A percentile compares a stretch with the other conserved stretches of the same genome.
Conservation (phyloP, 2,888 invertebrate genomes). For the Cephus pygmeus region DNA sequence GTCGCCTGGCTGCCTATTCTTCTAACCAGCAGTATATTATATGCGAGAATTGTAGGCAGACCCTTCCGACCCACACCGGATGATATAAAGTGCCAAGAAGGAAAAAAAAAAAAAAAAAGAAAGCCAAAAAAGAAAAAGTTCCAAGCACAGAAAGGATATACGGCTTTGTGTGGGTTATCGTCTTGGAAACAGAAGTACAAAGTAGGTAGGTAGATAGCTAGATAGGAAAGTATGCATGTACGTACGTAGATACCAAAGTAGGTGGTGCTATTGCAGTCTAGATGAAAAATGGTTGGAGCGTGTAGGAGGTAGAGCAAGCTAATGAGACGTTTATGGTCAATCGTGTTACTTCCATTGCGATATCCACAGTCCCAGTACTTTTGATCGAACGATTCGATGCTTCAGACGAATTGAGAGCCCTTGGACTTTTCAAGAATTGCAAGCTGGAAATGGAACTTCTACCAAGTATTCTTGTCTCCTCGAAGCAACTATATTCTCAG, state of each 20-base stretch:
- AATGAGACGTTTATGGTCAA: not conserved
- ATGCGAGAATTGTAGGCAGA: constrained; percentile 25
- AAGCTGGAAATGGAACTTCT: not conserved
- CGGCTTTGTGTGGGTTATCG: not conserved
- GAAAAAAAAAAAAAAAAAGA: constrained; percentile 9
- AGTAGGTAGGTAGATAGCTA: not conserved
- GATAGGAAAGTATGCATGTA: not conserved
- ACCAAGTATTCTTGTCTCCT: not conserved
- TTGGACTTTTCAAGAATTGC: not conserved
- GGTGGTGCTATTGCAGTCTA: not conserved
- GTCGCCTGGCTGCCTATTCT: constrained; percentile 40
- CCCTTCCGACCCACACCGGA: constrained; percentile 35
- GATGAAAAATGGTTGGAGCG: not conserved
- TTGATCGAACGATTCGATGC: not conserved
- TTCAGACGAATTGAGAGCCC: not conserved
- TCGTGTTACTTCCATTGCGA: not conserved
- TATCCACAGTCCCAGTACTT: not conserved
- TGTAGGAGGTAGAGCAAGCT: not conserved
- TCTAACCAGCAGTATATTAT: constrained; percentile 35
- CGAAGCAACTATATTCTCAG: not conserved
- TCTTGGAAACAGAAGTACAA: not conserved
- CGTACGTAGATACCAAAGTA: not conserved
- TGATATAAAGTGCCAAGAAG: constrained; percentile 30
- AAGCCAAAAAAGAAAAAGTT: not conserved
- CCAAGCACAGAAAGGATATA: not conserved